Base-by-base conservation (phyloP, 1,140 invertebrate genomes). In the Meloidogyne exigua region DNA sequence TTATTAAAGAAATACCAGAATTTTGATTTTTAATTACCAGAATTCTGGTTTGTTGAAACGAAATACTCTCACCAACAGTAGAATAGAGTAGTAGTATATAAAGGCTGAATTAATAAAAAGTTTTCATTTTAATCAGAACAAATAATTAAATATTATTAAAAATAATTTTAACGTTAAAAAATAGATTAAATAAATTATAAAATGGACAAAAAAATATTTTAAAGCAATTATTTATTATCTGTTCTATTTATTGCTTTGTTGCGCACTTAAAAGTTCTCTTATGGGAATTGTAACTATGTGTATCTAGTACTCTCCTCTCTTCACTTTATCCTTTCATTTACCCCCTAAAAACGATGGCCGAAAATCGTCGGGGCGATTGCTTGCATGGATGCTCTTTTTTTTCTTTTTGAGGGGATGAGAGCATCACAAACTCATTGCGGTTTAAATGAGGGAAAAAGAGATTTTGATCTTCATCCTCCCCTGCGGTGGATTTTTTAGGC, bases 171-270 rank as follows among this genome's bases (percentile, higher is more conserved):
- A 57, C n/a, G 18, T 57, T 57, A 57, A 57, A 57, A 49, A 49
- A 49, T 49, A 18, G 0, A 57, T 57, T 9, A n/a, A n/a, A n/a
- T n/a, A n/a, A n/a, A n/a, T n/a, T n/a, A n/a, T n/a, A n/a, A n/a
- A 4, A 57, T 49, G 18, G 5, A 57, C 13, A 57, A 7, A 57
- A 57, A 57, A 57, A 57, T 57, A 57, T 57, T 57, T 57, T 57
- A 15, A 18, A 49, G 13, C n/a, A 57, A 57, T 12, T 12, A 57
- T 15, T n/a, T 57, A 57, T 57, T 57, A n/a, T 7, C 49, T 57
- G 49, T 57, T 57, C 49, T 57, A 57, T 57, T 57, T 57, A 57
- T 57, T 57, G 49, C 49, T 57, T 57, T 57, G 49, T 57, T 57
- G 49, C 49, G 49, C 49, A 57, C 49, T 57, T 57, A n/a, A 18